A percentile compares a stretch with the other conserved stretches of the same genome.
These are phyloP conservation scores for Pseudomyrmex pallidus DNA, from an alignment of 1,140 invertebrate species.

Conservation along the genomic window DNA sequence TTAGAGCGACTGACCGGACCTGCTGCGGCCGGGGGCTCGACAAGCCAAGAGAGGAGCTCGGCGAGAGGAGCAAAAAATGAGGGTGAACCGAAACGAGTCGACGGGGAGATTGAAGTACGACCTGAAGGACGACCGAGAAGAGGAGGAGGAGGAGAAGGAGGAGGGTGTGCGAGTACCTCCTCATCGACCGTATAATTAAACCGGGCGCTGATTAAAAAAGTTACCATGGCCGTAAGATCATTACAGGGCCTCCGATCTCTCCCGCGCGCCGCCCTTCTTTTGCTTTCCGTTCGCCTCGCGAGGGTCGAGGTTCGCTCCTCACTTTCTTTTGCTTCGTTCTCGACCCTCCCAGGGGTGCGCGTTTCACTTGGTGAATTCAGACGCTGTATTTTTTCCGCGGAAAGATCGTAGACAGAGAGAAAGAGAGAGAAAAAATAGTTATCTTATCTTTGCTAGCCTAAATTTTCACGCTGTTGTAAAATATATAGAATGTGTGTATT, in stretches of 20 bases:
- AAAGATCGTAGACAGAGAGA: constrained; percentile 3
- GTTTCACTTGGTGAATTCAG: constrained; percentile 56
- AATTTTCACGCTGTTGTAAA: constrained; percentile 1
- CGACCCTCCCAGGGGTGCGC: constrained; percentile 62
- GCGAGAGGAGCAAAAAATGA: constrained; percentile 32
- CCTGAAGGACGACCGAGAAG: constrained; percentile 48
- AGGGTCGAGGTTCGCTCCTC: constrained; percentile 52
- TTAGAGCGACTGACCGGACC: constrained; percentile 79
- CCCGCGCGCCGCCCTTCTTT: constrained; percentile 30
- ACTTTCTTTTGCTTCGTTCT: constrained; percentile 61
- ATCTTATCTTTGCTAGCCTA: constrained; percentile 37
- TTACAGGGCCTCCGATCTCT: constrained; percentile 80
- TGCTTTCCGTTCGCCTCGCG: constrained; percentile 11
- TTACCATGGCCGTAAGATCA: constrained; percentile 84
- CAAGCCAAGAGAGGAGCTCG: constrained; percentile 59
- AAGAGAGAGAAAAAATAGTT: too few relatives aligned
- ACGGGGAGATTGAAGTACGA: constrained; percentile 63
- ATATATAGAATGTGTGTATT: not conserved
- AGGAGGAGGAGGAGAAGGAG: not conserved
- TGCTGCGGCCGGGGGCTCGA: constrained; percentile 70
- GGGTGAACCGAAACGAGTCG: constrained; percentile 59
- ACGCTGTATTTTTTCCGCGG: constrained; percentile 59
- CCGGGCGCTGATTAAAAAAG: constrained; percentile 85
- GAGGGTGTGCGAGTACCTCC: constrained; percentile 74
- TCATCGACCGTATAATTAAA: constrained; percentile 85